Evolutionary conservation across 2,888 invertebrate genomes (phyloP).

Genomic region (Danaus chrysippus): DNA sequence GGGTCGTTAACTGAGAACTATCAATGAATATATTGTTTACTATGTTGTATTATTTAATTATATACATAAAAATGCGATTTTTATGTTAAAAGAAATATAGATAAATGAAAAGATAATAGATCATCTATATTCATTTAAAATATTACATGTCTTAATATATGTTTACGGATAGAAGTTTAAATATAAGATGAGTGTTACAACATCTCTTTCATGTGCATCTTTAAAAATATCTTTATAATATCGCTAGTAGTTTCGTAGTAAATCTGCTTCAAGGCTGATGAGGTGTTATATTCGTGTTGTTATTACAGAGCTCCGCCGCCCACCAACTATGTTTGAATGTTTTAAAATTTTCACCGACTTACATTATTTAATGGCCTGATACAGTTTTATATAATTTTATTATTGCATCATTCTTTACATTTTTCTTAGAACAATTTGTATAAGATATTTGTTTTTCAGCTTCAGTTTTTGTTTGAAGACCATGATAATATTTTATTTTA

Average conservation of each 20-base stretch:
- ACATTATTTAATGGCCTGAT: neutral
- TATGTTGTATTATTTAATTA: too few relatives aligned
- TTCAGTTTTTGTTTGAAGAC: neutral
- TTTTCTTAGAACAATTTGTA: neutral
- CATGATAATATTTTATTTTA: neutral
- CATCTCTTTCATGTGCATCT: neutral
- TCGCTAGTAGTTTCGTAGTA: neutral
- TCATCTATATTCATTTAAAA: too few relatives aligned
- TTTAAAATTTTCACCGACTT: neutral
- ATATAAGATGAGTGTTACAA: neutral
- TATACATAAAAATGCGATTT: too few relatives aligned
- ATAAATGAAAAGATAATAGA: too few relatives aligned
- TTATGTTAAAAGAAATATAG: too few relatives aligned
- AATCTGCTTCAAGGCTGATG: constrained; percentile 5
- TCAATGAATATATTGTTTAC: too few relatives aligned
- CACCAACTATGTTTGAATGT: neutral
- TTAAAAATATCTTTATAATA: neutral
- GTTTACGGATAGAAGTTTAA: too few relatives aligned
- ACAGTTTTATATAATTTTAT: neutral
- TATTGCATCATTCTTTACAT: neutral
- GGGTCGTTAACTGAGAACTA: too few relatives aligned
- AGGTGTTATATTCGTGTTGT: constrained; percentile 4
- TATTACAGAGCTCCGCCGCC: neutral
- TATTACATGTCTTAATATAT: too few relatives aligned
- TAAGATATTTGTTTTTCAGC: neutral